Evolutionary conservation across 2,113 vertebrate species (phyloP).

Genomic region (Myotis brandtii): DNA sequence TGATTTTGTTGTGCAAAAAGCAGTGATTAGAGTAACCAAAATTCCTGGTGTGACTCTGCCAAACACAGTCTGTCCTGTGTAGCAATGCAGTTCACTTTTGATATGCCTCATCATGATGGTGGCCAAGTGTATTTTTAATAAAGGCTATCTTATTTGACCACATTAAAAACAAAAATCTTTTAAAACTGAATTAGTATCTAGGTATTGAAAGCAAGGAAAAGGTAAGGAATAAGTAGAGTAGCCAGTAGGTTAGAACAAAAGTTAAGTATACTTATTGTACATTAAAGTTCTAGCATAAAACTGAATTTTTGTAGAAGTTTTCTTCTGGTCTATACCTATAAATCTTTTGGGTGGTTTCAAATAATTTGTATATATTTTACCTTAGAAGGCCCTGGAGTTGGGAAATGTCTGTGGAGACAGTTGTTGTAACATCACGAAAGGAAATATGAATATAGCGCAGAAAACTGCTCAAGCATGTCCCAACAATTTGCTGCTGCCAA

Average conservation of each 20-base stretch:
- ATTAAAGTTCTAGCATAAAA: background rate
- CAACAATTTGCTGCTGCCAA: background rate
- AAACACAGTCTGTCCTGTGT: background rate
- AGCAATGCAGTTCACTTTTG: background rate
- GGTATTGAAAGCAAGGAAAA: background rate
- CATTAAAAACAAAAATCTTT: slow-evolving; percentile 15
- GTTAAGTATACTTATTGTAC: background rate
- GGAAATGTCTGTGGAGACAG: background rate
- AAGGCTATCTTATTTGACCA: background rate
- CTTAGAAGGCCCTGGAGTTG: background rate
- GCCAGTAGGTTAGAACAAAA: background rate
- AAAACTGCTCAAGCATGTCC: background rate
- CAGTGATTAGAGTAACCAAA: background rate
- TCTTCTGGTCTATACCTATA: background rate
- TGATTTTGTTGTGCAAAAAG: background rate
- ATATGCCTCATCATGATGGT: background rate
- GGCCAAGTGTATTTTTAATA: background rate
- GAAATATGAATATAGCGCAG: background rate
- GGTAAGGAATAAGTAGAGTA: background rate
- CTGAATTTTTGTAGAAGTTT: background rate
- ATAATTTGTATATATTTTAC: background rate
- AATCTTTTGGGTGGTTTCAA: background rate
- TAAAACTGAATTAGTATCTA: background rate
- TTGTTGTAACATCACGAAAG: background rate
- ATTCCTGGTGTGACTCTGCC: background rate